phyloP scores from a whole-genome alignment of 2,797 vertebrate species.

The Epinephelus malabaricus region DNA sequence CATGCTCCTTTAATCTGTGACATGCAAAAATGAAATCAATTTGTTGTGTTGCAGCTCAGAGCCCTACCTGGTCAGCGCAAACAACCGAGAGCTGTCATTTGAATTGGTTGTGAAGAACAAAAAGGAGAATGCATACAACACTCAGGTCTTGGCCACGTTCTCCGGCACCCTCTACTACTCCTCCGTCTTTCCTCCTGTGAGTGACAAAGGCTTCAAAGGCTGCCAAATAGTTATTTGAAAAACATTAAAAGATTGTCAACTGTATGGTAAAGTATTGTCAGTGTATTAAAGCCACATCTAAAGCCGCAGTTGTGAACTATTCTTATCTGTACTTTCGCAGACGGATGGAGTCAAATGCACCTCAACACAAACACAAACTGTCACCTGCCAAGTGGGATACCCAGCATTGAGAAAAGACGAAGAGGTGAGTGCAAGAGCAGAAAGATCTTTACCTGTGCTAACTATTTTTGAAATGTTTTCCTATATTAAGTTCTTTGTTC shows the following conservation, averaged over 20 bases:
- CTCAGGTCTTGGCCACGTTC: slow-evolving; percentile 84
- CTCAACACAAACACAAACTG: slow-evolving; percentile 75
- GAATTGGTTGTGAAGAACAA: slow-evolving; percentile 87
- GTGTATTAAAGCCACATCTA: not conserved
- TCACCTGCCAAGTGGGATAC: slow-evolving; percentile 90
- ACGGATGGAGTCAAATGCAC: slow-evolving; percentile 90
- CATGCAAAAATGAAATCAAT: not conserved
- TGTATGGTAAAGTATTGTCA: not conserved
- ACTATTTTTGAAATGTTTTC: not conserved
- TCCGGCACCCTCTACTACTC: slow-evolving; percentile 93
- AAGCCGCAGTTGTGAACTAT: not conserved
- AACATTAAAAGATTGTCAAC: not conserved
- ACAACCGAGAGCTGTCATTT: slow-evolving; percentile 88
- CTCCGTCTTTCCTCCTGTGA: slow-evolving; percentile 86
- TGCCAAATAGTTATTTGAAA: no score
- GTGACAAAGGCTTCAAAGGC: slow-evolving; percentile 49
- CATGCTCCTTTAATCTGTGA: not conserved
- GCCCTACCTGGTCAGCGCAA: slow-evolving; percentile 86
- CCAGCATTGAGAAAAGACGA: slow-evolving; percentile 87
- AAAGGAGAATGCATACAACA: slow-evolving; percentile 93
- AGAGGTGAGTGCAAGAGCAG: slow-evolving; percentile 78
- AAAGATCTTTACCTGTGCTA: not conserved
- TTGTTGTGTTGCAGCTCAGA: slow-evolving; percentile 82
- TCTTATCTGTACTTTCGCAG: slow-evolving; percentile 76
- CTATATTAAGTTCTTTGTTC: not conserved